These are phyloP conservation scores for Sparidentex hasta DNA, from an alignment of 2,797 vertebrate species.

Conservation along the genomic window DNA sequence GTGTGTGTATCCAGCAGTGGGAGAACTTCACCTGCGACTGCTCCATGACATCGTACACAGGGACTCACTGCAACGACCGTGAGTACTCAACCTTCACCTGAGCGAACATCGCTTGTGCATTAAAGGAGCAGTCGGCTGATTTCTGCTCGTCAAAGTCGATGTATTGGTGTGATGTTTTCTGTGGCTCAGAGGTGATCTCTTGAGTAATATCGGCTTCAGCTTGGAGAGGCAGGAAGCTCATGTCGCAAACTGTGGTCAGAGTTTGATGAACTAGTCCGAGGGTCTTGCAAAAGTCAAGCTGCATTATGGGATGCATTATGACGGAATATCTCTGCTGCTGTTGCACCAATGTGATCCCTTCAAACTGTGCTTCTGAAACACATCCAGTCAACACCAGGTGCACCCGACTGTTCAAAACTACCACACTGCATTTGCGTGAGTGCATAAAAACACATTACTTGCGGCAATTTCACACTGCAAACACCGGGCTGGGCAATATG, in stretches of 20 bases:
- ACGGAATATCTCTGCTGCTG: not conserved
- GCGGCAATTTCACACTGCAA: not conserved
- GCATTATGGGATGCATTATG: not conserved
- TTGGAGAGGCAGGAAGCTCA: not conserved
- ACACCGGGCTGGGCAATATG: too few species aligned
- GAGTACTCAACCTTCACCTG: slow-evolving; percentile 80
- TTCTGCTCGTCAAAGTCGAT: not conserved
- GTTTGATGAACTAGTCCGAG: not conserved
- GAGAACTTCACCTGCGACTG: slow-evolving; percentile 98
- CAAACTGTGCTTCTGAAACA: slow-evolving; percentile 17
- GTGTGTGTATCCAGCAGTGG: slow-evolving; percentile 98
- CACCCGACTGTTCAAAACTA: slow-evolving; percentile 1
- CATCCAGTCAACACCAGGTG: not conserved
- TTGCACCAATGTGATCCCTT: not conserved
- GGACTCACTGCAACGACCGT: slow-evolving; percentile 98
- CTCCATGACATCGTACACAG: slow-evolving; percentile 96
- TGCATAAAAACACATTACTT: not conserved
- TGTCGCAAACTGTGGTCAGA: not conserved
- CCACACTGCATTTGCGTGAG: not conserved
- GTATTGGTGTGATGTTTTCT: not conserved
- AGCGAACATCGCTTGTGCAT: not conserved
- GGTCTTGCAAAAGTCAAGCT: not conserved
- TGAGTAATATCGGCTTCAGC: not conserved
- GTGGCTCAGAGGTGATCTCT: slow-evolving; percentile 12
- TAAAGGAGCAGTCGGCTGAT: slow-evolving; percentile 26